Percentiles rank a stretch among this genome's conserved stretches.
Conservation (phyloP, 1,140 invertebrate genomes). For the Dendrolimus punctatus region DNA sequence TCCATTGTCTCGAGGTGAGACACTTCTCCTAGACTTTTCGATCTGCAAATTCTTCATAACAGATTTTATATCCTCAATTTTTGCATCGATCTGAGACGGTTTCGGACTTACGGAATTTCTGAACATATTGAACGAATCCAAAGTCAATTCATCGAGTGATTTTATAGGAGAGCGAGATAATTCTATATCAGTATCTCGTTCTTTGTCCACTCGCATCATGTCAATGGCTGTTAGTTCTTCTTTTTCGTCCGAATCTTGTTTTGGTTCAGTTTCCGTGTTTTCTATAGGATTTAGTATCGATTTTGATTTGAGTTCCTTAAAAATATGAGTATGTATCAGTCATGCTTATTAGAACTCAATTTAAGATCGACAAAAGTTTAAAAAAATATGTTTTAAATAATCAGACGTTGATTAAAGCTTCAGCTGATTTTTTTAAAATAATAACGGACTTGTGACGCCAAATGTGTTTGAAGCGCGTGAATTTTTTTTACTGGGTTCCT, state of each 20-base stretch:
- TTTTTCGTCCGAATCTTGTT: constrained; percentile 63
- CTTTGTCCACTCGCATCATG: constrained; percentile 36
- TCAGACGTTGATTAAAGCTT: too few relatives aligned
- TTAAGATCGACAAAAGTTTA: too few relatives aligned
- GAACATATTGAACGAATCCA: constrained; percentile 67
- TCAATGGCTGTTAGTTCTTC: constrained; percentile 50
- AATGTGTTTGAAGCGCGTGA: too few relatives aligned
- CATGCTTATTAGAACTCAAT: too few relatives aligned
- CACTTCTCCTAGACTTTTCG: constrained; percentile 51
- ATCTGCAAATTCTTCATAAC: constrained; percentile 68
- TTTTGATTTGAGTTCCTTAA: constrained; percentile 73
- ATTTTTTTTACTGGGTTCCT: too few relatives aligned
- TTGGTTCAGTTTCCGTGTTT: constrained; percentile 34
- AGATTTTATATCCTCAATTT: constrained; percentile 68
- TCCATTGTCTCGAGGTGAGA: constrained; percentile 55
- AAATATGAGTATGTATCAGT: too few relatives aligned
- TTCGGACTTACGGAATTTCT: constrained; percentile 57
- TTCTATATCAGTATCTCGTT: constrained; percentile 31
- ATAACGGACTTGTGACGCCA: too few relatives aligned
- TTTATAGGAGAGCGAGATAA: constrained; percentile 46
- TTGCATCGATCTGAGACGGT: constrained; percentile 52
- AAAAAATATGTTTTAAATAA: too few relatives aligned
- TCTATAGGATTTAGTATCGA: constrained; percentile 60
- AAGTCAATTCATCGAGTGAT: constrained; percentile 55
- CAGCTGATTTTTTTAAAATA: too few relatives aligned